Evolutionary conservation across 2,888 invertebrate genomes (phyloP), one percentile per base, ranked within the genome.

Genomic region (Acrobasis repandana): DNA sequence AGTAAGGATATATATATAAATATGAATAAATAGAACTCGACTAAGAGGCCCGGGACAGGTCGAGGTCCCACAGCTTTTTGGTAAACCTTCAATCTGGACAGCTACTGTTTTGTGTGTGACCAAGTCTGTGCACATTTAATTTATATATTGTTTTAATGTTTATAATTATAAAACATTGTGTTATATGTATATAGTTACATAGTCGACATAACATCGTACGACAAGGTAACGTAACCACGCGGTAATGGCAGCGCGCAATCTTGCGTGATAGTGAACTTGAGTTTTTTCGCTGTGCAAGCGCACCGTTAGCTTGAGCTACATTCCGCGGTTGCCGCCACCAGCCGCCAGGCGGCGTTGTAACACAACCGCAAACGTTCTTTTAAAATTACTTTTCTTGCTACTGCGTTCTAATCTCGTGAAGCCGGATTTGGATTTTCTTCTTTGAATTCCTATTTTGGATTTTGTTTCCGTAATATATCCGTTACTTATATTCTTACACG

Each of bases 201-300:
- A 73, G 77, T 77, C 77, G 75, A 76, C 79, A 81, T 82, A 82
- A 82, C 75, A 73, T 64, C 68, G 68, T 81, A 79, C 82, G 86
- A 85, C 86, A 79, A 80, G 89, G 88, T 88, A 90, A 80, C 89
- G 88, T 88, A 90, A 89, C 88, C 84, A 81, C 86, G 75, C 75
- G 68, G 86, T 88, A 85, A 88, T 85, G 84, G 75, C 78, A 70
- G 76, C 72, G 86, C 82, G 90, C 91, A 90, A 90, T 90, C 89
- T 90, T 89, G 88, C 91, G 83, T 86, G 90, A 87, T 90, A 91
- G 90, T 90, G 91, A 92, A 92, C 91, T 91, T 92, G 90, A 85
- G 85, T 90, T 90, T 90, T 91, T 92, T 89, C 85, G 86, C 87
- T 70, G 81, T 80, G 81, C 79, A 71, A 77, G 77, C 77, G 79